These are phyloP conservation scores for Eupithecia tripunctaria DNA, from an alignment of 2,888 invertebrate species.

Conservation along the genomic window DNA sequence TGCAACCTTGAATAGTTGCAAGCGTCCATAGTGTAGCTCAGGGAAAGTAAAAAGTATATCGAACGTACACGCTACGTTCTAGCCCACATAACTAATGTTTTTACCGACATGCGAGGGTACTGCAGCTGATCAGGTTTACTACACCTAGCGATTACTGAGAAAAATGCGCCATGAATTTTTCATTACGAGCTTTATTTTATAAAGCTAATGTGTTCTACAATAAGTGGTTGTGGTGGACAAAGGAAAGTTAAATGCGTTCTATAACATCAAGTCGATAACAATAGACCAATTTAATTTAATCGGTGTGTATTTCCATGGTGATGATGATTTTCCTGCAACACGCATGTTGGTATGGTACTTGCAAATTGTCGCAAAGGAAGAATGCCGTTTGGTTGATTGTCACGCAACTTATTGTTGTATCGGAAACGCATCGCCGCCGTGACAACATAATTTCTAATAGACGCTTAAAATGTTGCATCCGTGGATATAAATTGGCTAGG, in stretches of 20 bases:
- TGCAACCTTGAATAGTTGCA: conserved; percentile 55
- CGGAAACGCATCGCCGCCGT: conserved; percentile 21
- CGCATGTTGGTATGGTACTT: conserved; percentile 37
- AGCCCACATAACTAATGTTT: conserved; percentile 37
- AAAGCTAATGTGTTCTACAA: conserved; percentile 16
- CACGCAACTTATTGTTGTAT: conserved; percentile 38
- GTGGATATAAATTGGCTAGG: conserved; percentile 4
- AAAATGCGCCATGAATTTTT: conserved; percentile 36
- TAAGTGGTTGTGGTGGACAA: conserved; percentile 26
- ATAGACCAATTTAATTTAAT: conserved; percentile 41
- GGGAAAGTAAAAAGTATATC: conserved; percentile 44
- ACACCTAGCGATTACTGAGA: conserved; percentile 35
- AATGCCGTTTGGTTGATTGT: conserved; percentile 33
- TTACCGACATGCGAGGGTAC: conserved; percentile 43
- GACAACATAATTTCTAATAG: conserved; percentile 30
- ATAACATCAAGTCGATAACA: conserved; percentile 35
- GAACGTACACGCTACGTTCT: conserved; percentile 38
- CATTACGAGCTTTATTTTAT: conserved; percentile 27
- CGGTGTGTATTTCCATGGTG: conserved; percentile 37
- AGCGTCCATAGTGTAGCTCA: conserved; percentile 37
- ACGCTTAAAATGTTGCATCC: conserved; percentile 14
- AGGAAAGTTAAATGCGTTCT: conserved; percentile 26
- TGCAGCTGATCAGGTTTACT: conserved; percentile 35
- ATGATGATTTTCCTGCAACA: conserved; percentile 39
- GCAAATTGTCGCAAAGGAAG: conserved; percentile 34